Conservation (phyloP, 1,140 invertebrate genomes). For the Aphis craccivora region DNA sequence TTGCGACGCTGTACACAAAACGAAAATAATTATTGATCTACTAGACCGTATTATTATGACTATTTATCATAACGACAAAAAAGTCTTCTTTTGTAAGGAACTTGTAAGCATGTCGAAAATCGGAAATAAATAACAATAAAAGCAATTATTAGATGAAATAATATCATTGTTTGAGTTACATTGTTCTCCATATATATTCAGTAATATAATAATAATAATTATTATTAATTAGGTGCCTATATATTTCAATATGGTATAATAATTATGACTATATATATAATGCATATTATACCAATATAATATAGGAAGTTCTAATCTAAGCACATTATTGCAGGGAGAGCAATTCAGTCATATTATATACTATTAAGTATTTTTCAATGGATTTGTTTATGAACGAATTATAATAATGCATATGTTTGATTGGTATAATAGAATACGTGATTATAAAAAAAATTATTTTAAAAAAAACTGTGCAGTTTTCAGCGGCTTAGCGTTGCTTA, state of each 20-base stretch:
- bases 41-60: conserved; percentile 12
- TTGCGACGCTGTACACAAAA: not conserved
- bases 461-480: not conserved
- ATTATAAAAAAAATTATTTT: not conserved
- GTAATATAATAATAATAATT: not conserved
- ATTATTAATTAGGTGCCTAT: not conserved
- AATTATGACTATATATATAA: not conserved
- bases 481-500: not conserved
- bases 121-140: not conserved
- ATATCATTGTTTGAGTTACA: not conserved
- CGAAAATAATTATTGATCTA: not conserved
- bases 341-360: not conserved
- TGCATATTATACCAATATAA: not conserved
- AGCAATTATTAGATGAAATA: not conserved
- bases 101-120: not conserved
- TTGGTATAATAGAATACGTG: not conserved
- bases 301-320: not conserved
- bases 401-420: not conserved
- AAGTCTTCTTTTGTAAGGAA: not conserved
- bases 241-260: not conserved
- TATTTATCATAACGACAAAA: not conserved
- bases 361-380: not conserved
- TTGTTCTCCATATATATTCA: not conserved
- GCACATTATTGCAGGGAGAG: not conserved
- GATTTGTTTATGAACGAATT: not conserved